Percentiles rank a stretch among this genome's conserved stretches.
phyloP scores from a whole-genome alignment of 2,888 invertebrate species.

The Brassicogethes aeneus region DNA sequence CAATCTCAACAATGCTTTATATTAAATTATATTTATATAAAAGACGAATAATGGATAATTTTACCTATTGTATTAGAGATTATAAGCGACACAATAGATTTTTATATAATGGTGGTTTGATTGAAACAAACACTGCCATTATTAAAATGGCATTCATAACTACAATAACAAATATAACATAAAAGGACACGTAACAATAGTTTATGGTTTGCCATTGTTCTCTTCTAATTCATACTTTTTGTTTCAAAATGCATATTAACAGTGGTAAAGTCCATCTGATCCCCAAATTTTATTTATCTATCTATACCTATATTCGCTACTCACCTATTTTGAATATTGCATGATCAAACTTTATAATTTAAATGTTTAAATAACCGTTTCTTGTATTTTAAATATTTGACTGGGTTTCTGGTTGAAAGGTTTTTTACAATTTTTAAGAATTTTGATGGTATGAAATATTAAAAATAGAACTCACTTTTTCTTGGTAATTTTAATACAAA shows the following conservation, averaged over 20 bases:
- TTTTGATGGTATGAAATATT: too few species aligned
- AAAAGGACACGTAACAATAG: constrained; percentile 1
- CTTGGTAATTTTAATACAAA: too few species aligned
- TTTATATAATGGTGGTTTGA: constrained; percentile 12
- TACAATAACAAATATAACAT: constrained; percentile 4
- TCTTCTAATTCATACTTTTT: not conserved
- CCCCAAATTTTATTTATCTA: too few species aligned
- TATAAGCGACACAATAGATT: constrained; percentile 12
- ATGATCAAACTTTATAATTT: too few species aligned
- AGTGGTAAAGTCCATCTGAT: constrained; percentile 1
- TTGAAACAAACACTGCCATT: constrained; percentile 13
- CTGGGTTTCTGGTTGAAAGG: too few species aligned
- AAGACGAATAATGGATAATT: constrained; percentile 8
- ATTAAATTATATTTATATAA: not conserved
- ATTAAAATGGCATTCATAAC: constrained; percentile 13
- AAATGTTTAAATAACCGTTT: too few species aligned
- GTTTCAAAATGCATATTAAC: not conserved
- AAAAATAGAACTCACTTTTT: too few species aligned
- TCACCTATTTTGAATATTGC: too few species aligned
- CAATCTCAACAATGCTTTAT: not conserved
- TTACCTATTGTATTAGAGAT: constrained; percentile 7
- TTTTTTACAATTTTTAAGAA: too few species aligned
- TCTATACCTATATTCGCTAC: too few species aligned
- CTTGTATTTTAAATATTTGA: too few species aligned
- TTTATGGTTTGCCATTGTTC: not conserved